Evolutionary conservation across 2,888 invertebrate genomes (phyloP), one percentile per base, ranked within the genome.

Genomic region (Mechanitis messenoides): DNA sequence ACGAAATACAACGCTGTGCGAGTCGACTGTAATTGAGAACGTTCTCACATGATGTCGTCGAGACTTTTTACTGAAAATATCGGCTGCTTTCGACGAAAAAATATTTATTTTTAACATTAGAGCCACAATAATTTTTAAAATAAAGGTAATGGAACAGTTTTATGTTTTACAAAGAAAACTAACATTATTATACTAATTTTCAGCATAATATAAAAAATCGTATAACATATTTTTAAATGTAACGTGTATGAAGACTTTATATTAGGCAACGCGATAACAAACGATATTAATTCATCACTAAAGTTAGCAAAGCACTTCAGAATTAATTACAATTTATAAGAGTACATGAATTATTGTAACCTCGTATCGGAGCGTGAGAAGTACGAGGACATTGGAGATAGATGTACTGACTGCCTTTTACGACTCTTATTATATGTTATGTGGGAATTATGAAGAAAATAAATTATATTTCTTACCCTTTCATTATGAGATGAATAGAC

Each of bases 311-410:
- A 69, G 64, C 68, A 68, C 70, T 65, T 61, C 59, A 35, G 64
- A 66, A 69, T 69, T 69, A 71, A 69, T 71, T 69, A 71, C 60
- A 61, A 42, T 57, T 71, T 68, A 71, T 56, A 61, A 42, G 59
- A 56, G 57, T 55, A n/a, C 47, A 67, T 63, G 61, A 62, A 64
- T 63, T 55, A 58, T 65, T 58, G 62, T 58, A 47, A 56, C 55
- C 57, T 58, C 57, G 58, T 9, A 31, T 42, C 3, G 45, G n/a
- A 50, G 50, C 50, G 50, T 56, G 45, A n/a, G 46, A 55, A 11
- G 42, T 28, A 42, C 28, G 33, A 38, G 55, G 45, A 55, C 42
- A 28, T 33, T 20, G 31, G 11, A 3, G 56, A 50, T 31, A 31
- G 28, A 50, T 31, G 28, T 20, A 20, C 7, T 50, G 31, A 31